Conservation (phyloP, 64 coral and sea anemone genomes). For the Catalaphyllia jardinei region DNA sequence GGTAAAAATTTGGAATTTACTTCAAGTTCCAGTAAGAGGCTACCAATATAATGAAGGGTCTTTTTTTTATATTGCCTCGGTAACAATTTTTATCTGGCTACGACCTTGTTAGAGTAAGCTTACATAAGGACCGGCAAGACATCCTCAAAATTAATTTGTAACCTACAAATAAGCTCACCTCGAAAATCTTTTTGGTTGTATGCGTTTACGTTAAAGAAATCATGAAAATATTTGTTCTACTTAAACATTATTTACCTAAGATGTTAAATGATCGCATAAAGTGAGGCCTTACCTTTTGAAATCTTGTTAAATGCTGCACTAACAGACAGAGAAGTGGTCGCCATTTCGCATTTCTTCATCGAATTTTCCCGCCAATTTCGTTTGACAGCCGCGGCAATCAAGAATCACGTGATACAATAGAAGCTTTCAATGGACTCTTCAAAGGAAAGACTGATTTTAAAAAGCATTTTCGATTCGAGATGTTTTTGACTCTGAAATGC, state of each 20-base stretch:
- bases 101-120: too few relatives aligned
- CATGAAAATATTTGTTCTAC: not conserved
- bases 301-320: not conserved
- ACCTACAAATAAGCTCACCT: not conserved
- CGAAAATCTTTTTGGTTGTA: not conserved
- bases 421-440: too few relatives aligned
- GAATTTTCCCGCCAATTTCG: constrained; percentile 21
- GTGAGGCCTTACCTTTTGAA: not conserved
- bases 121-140: too few relatives aligned
- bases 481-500: too few relatives aligned
- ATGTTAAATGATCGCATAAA: not conserved
- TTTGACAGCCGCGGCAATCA: constrained; percentile 7
- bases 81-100: too few relatives aligned
- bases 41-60: too few relatives aligned
- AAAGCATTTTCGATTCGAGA: too few relatives aligned
- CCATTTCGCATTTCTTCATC: constrained; percentile 35
- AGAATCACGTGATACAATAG: not conserved
- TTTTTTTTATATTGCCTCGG: too few relatives aligned
- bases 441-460: too few relatives aligned
- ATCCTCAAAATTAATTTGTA: too few relatives aligned
- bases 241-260: not conserved
- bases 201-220: not conserved
- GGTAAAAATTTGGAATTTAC: too few relatives aligned
- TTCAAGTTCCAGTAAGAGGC: too few relatives aligned
- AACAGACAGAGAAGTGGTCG: not conserved